Percentiles rank a stretch among this genome's conserved stretches.
Evolutionary conservation across 2,888 invertebrate genomes (phyloP).

Genomic region (Polymixis lichenea): DNA sequence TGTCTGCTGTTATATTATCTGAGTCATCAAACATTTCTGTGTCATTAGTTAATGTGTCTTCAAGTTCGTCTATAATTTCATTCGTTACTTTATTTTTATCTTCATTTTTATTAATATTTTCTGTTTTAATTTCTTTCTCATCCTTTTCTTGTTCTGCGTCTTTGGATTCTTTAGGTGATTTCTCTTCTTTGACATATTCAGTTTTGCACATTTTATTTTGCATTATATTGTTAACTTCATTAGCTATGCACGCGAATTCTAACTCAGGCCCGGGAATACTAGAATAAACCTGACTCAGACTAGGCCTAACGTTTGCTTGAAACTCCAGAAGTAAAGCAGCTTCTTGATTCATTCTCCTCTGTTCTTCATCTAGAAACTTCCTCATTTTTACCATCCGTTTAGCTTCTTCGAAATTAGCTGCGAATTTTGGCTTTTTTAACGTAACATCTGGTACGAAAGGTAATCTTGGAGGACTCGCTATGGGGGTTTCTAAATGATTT

Average conservation of each 20-base stretch:
- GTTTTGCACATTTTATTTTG: slow-evolving; percentile 54
- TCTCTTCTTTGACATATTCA: slow-evolving; percentile 42
- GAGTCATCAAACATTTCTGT: slow-evolving; percentile 48
- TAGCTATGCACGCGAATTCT: slow-evolving; percentile 85
- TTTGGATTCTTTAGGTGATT: slow-evolving; percentile 47
- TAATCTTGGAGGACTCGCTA: slow-evolving; percentile 80
- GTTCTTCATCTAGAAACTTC: slow-evolving; percentile 91
- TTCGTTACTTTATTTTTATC: slow-evolving; percentile 47
- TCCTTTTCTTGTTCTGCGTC: slow-evolving; percentile 30
- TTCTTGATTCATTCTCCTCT: slow-evolving; percentile 89
- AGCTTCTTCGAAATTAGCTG: slow-evolving; percentile 92
- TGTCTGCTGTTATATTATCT: slow-evolving; percentile 49
- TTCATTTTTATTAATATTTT: slow-evolving; percentile 27
- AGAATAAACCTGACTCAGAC: slow-evolving; percentile 87
- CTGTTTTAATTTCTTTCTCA: slow-evolving; percentile 28
- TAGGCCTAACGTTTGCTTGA: slow-evolving; percentile 88
- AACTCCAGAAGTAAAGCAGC: slow-evolving; percentile 87
- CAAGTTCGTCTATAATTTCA: slow-evolving; percentile 48
- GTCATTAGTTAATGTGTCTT: slow-evolving; percentile 51
- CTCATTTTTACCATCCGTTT: slow-evolving; percentile 92
- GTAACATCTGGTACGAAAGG: slow-evolving; percentile 88
- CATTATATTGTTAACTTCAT: slow-evolving; percentile 64
- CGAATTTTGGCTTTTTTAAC: slow-evolving; percentile 92
- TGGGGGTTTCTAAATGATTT: slow-evolving; percentile 82
- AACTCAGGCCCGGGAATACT: slow-evolving; percentile 87